These are phyloP conservation scores for Lycocerus yunnanus DNA, from an alignment of 2,888 invertebrate genomes.

Conservation along the genomic window DNA sequence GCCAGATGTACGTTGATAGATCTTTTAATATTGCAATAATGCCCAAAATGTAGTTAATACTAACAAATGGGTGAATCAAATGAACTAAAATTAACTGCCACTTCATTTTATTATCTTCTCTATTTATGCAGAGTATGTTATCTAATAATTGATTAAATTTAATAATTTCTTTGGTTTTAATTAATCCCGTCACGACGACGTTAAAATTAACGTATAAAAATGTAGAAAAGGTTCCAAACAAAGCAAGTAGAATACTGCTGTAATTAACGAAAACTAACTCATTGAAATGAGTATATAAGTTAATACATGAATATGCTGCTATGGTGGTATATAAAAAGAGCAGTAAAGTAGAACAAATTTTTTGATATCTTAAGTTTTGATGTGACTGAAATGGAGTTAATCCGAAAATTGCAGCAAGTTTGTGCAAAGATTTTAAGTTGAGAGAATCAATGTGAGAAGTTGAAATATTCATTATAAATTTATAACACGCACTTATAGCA, in stretches of 20 bases:
- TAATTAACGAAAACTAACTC: no score
- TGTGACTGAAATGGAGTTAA: background rate
- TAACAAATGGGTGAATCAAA: background rate
- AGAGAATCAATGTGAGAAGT: background rate
- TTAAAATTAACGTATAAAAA: background rate
- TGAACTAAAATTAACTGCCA: background rate
- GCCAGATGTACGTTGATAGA: background rate
- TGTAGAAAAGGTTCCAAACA: background rate
- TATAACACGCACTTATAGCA: background rate
- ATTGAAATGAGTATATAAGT: background rate
- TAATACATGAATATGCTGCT: background rate
- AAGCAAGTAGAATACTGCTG: background rate
- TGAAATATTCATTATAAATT: background rate
- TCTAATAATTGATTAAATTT: background rate
- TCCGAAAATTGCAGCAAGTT: background rate
- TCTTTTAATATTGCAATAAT: background rate
- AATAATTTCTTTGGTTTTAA: background rate
- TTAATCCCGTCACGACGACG: background rate
- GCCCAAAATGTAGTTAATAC: fast-evolving
- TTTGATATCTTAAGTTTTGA: background rate
- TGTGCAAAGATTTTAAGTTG: background rate
- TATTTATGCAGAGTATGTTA: background rate
- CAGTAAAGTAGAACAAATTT: background rate
- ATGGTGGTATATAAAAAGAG: background rate
- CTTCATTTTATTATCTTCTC: background rate